A percentile compares a stretch with the other conserved stretches of the same genome.
These are phyloP conservation scores for Nycticorax nycticorax DNA, from an alignment of 2,113 vertebrate genomes.

Conservation along the genomic window DNA sequence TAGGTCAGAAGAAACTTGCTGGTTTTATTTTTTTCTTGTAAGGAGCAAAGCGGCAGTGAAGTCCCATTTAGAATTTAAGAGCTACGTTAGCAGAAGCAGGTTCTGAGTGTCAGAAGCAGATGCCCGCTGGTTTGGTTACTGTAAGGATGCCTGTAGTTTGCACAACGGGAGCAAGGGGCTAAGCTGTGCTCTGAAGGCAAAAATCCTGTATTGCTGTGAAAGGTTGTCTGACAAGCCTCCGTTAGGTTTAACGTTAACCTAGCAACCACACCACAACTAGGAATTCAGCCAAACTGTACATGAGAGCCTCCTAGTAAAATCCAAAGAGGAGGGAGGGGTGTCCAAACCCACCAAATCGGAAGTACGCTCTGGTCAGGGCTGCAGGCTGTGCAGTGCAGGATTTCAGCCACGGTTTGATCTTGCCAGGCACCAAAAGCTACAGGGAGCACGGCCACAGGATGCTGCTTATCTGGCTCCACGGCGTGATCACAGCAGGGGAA, in stretches of 20 bases:
- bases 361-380: rapidly evolving
- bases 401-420: neutral
- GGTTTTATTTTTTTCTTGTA: neutral
- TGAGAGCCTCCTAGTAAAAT: neutral
- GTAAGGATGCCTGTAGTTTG: neutral
- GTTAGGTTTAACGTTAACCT: neutral
- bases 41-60: neutral
- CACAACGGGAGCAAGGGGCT: neutral
- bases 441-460: slow-evolving; percentile 89
- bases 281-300: neutral
- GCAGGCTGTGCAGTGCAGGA: rapidly evolving
- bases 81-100: neutral
- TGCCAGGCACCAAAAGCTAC: slow-evolving; percentile 85
- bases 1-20: neutral
- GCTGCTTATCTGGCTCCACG: slow-evolving; percentile 91
- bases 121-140: neutral
- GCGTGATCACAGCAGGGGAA: slow-evolving; percentile 73
- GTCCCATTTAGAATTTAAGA: neutral
- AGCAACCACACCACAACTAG: neutral
- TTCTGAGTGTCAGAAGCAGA: neutral
- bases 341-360: neutral
- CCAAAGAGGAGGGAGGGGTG: neutral
- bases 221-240: neutral
- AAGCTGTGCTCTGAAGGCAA: neutral
- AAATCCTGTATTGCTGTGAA: neutral